Evolutionary conservation across 2,888 invertebrate genomes (phyloP).

Genomic region (Pseudanteris insignis): DNA sequence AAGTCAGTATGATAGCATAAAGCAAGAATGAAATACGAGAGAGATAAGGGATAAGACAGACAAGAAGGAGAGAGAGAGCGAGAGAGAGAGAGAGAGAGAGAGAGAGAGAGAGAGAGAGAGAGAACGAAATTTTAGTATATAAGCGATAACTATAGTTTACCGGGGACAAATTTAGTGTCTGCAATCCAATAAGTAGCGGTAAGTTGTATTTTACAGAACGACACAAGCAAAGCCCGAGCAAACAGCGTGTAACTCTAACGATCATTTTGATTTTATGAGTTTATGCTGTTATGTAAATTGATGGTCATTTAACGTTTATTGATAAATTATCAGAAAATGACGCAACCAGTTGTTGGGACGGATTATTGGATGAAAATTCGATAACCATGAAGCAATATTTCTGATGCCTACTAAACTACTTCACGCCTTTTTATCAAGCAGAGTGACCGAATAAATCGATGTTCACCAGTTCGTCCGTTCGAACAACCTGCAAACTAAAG

Average conservation of each 20-base stretch:
- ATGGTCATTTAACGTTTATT: too few relatives aligned
- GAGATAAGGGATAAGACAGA: too few relatives aligned
- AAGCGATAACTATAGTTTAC: constrained; percentile 46
- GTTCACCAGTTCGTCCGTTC: too few relatives aligned
- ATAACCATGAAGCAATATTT: constrained; percentile 64
- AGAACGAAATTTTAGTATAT: constrained; percentile 43
- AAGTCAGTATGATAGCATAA: too few relatives aligned
- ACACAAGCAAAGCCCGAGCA: constrained; percentile 9
- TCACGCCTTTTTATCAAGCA: constrained; percentile 49
- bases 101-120: too few relatives aligned
- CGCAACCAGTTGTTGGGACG: constrained; percentile 9
- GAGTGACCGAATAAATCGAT: constrained; percentile 35
- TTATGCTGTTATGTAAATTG: too few relatives aligned
- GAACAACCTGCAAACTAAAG: too few relatives aligned
- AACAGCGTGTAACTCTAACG: constrained; percentile 10
- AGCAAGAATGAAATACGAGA: too few relatives aligned
- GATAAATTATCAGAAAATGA: too few relatives aligned
- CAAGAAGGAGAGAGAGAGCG: too few relatives aligned
- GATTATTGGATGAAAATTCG: constrained; percentile 33
- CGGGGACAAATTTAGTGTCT: constrained; percentile 37
- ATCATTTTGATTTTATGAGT: too few relatives aligned
- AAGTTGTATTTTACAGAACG: constrained; percentile 24
- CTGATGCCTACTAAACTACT: constrained; percentile 58
- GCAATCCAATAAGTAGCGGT: constrained; percentile 37
- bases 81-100: too few relatives aligned